Evolutionary conservation across 2,888 invertebrate species (phyloP), one percentile per base, ranked within the genome.

Genomic region (Eumacrocentrus americanus): DNA sequence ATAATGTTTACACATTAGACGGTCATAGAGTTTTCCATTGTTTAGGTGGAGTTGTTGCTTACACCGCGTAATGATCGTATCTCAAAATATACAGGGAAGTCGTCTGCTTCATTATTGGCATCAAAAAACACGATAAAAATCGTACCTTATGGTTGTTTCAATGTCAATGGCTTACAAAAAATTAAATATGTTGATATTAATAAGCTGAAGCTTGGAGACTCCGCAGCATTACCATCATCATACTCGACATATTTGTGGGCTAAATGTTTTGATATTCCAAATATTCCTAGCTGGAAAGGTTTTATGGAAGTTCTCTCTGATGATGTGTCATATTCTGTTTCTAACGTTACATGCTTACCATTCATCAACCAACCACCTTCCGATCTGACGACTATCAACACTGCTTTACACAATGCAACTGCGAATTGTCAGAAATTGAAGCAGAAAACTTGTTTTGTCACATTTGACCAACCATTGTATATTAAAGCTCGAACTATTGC

Each of bases 291-390:
- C 20, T 53, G 52, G 38, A 59, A 16, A 14, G 35, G 37, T 6
- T 38, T 16, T 47, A 37, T 53, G 38, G 46, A 59, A 37, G 37
- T 20, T 47, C 11, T 34, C 0, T 34, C 46, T 7, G n/a, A 34
- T 1, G 11, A 12, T 23, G 25, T 14, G 7, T 4, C 23, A 22
- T 47, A 46, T 44, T 23, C 12, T n/a, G 46, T 46, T 11, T 25
- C 58, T 16, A 16, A 51, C 9, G 42, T 51, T 6, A 18, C 22
- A n/a, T 58, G 58, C 14, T 20, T 58, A 16, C 51, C 58, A 9
- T 58, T 58, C 22, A 54, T 60, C 1, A 60, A 60, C n/a, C 18
- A 14, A 14, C 48, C 54, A 37, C 60, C 60, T 5, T 54, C 48
- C 6, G 11, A 60, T 5, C 38, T 29, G 4, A 40, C 47, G 5